Base-by-base conservation (phyloP, 2,888 invertebrate species). In the Chymomyza procnemis region DNA sequence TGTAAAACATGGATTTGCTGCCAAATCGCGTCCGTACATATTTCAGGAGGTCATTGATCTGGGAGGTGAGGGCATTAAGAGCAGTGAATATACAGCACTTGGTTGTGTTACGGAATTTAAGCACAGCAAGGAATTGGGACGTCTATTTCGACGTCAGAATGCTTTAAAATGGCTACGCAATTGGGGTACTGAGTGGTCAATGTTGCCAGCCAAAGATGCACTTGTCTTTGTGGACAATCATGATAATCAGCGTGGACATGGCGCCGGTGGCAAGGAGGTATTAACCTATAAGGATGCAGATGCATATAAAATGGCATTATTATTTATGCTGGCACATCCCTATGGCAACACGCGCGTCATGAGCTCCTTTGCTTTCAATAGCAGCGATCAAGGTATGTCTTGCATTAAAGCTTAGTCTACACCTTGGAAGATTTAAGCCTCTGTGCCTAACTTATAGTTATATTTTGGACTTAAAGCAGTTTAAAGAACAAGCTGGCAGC, bases 191-290 rank as follows among this genome's bases (percentile, higher is more conserved):
- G 91, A 87, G 12, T 96, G 96, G 96, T 93, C 92, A 56, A 92
- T 96, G 18, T 87, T 95, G 0, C 91, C 93, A 9, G 92, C 93
- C 0, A 88, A 86, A 0, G 93, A 93, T 61, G 93, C 96, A 0
- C 87, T 97, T 0, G 93, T 95, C 16, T 97, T 97, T 87, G 93
- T 97, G 47, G 97, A 97, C 87, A 98, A 98, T 91, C 97, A 98
- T 87, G 98, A 98, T 89, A 97, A 96, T 88, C 97, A 97, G 90
- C 93, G 97, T 86, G 95, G 95, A 3, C 94, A 94, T 73, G 94
- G 94, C 59, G 94, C 93, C 56, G 92, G 91, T 6, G 93, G 93
- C 57, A 92, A 90, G 6, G 88, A 90, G 68, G 93, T 95, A 52
- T 92, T 96, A 8, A 96, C 94, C 2, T 93, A 95, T 90, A 95